Conservation (phyloP, 2,888 invertebrate genomes). For the Clunio marinus region DNA sequence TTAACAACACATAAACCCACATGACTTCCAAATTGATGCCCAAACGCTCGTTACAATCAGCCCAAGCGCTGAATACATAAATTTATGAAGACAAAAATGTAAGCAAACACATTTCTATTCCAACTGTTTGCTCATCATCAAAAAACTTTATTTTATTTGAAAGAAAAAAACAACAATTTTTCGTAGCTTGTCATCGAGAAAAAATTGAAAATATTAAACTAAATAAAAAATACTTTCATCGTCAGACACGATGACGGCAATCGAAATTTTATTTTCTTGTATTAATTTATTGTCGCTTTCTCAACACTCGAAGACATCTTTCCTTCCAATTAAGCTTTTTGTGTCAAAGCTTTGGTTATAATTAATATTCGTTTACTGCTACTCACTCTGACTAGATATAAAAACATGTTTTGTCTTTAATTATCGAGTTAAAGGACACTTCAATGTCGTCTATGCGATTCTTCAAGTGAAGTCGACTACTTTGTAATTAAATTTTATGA, state of each 20-base stretch:
- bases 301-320: background rate
- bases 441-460: too few relatives aligned
- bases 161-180: slow-evolving; percentile 10
- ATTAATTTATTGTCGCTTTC: background rate
- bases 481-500: too few relatives aligned
- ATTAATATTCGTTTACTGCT: too few relatives aligned
- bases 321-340: too few relatives aligned
- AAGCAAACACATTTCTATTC: background rate
- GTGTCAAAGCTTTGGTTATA: too few relatives aligned
- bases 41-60: slow-evolving; percentile 10
- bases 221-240: background rate
- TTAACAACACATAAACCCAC: background rate
- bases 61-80: background rate
- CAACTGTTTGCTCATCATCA: background rate
- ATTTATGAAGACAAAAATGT: background rate
- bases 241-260: slow-evolving; percentile 7
- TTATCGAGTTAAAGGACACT: too few relatives aligned
- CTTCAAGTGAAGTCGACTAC: too few relatives aligned
- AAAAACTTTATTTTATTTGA: background rate
- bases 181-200: background rate
- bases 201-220: background rate
- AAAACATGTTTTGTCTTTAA: too few relatives aligned
- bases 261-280: background rate
- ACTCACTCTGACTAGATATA: too few relatives aligned
- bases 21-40: background rate